These are phyloP conservation scores for Oscheius sp. DNA, from an alignment of 2,888 invertebrate species.

Conservation along the genomic window DNA sequence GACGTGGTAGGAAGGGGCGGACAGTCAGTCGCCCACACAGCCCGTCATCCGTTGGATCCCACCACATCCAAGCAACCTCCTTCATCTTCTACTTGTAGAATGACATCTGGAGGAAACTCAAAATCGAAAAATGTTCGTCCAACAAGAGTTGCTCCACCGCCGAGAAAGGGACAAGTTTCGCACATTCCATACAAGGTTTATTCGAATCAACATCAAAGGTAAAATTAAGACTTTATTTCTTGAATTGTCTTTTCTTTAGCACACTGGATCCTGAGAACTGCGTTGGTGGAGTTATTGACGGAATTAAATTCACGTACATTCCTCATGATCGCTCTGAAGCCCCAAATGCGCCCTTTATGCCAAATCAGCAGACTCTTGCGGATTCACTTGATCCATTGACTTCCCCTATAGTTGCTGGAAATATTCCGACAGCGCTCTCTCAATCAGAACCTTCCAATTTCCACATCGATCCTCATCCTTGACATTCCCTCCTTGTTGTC, in stretches of 20 bases:
- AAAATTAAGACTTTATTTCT: neutral
- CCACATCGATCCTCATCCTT: too few species aligned
- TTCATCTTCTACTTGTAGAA: neutral
- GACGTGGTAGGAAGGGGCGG: neutral
- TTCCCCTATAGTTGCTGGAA: too few species aligned
- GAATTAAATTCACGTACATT: constrained; percentile 12
- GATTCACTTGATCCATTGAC: too few species aligned
- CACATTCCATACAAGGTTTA: constrained; percentile 5
- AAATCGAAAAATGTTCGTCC: neutral
- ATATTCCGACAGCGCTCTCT: too few species aligned
- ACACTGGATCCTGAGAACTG: neutral
- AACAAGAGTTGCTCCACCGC: neutral
- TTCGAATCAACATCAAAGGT: neutral
- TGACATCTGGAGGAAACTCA: neutral
- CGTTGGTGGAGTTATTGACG: neutral
- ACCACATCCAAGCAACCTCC: neutral
- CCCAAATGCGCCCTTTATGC: too few species aligned
- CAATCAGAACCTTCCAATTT: too few species aligned
- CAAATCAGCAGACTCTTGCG: too few species aligned
- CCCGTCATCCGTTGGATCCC: neutral
- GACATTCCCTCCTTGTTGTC: too few species aligned
- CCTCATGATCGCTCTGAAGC: neutral
- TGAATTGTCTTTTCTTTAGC: too few species aligned
- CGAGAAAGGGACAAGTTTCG: neutral
- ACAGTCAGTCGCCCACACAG: neutral